phyloP scores from a whole-genome alignment of 37 sponge, comb jelly and placozoan species.

The Oscarella lobularis region DNA sequence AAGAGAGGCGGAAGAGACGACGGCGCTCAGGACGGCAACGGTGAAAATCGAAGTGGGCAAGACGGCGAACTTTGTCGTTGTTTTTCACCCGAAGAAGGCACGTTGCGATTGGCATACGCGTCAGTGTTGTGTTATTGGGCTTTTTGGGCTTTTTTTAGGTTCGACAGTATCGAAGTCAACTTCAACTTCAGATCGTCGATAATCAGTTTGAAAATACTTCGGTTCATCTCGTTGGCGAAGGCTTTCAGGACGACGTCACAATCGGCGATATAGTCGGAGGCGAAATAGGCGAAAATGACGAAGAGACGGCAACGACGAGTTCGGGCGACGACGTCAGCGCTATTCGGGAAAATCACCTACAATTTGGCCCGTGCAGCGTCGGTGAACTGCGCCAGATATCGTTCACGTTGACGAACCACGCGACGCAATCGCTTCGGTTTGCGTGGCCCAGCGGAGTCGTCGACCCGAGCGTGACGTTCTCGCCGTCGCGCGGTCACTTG shows the following conservation, averaged over 20 bases:
- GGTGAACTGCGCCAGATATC: slow-evolving; percentile 61
- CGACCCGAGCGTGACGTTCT: slow-evolving; percentile 40
- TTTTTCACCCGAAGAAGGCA: slow-evolving; percentile 52
- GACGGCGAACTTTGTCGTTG: slow-evolving; percentile 24
- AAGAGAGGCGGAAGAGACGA: neutral
- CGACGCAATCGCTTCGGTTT: slow-evolving; percentile 42
- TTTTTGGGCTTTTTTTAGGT: too few species aligned
- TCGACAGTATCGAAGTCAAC: slow-evolving; percentile 11
- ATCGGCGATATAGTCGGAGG: slow-evolving; percentile 24
- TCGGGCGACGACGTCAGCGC: slow-evolving; percentile 16
- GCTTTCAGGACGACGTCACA: slow-evolving; percentile 67
- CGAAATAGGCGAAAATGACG: too few species aligned
- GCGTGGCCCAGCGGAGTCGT: slow-evolving; percentile 55
- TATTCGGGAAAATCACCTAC: slow-evolving; percentile 35
- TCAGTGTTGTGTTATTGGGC: too few species aligned
- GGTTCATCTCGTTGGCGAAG: slow-evolving; percentile 75
- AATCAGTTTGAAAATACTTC: slow-evolving; percentile 81
- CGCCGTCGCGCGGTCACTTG: slow-evolving; percentile 72
- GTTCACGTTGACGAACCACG: slow-evolving; percentile 77
- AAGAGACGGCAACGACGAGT: slow-evolving; percentile 4
- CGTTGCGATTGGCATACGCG: too few species aligned
- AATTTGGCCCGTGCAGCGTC: slow-evolving; percentile 73
- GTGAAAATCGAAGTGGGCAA: slow-evolving; percentile 31
- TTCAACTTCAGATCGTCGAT: slow-evolving; percentile 37
- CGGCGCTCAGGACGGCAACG: slow-evolving; percentile 17